phyloP scores from a whole-genome alignment of 2,797 vertebrate genomes.

The Melopsittacus undulatus region DNA sequence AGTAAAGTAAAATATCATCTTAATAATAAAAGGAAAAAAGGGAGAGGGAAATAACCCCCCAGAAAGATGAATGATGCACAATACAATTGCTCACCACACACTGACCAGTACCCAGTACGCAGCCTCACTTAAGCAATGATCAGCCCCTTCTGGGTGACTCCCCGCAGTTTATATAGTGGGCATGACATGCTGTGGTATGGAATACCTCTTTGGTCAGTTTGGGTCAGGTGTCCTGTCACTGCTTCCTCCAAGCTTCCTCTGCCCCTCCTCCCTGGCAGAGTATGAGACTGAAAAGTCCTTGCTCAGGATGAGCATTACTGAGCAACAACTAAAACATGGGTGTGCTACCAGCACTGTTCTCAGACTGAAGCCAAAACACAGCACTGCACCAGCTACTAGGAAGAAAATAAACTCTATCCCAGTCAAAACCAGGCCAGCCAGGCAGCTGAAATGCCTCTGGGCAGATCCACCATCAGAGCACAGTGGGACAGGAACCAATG shows the following conservation, averaged over 20 bases:
- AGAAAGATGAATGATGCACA: background rate
- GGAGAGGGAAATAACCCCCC: background rate
- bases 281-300: background rate
- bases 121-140: fast-evolving
- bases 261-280: background rate
- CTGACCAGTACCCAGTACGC: background rate
- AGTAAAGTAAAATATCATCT: background rate
- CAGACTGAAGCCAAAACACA: background rate
- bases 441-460: background rate
- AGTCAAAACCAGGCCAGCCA: background rate
- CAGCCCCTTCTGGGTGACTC: fast-evolving
- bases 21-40: background rate
- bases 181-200: fast-evolving
- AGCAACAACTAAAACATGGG: background rate
- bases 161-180: background rate
- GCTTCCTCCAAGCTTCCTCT: background rate
- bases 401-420: background rate
- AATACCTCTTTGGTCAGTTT: background rate
- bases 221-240: background rate
- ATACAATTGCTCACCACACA: background rate
- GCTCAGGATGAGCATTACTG: background rate
- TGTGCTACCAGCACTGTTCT: background rate
- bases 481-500: fast-evolving
- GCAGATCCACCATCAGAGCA: background rate
- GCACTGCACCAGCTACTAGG: background rate